Base-by-base conservation (phyloP, 2,888 invertebrate species). In the Netelia melanura region DNA sequence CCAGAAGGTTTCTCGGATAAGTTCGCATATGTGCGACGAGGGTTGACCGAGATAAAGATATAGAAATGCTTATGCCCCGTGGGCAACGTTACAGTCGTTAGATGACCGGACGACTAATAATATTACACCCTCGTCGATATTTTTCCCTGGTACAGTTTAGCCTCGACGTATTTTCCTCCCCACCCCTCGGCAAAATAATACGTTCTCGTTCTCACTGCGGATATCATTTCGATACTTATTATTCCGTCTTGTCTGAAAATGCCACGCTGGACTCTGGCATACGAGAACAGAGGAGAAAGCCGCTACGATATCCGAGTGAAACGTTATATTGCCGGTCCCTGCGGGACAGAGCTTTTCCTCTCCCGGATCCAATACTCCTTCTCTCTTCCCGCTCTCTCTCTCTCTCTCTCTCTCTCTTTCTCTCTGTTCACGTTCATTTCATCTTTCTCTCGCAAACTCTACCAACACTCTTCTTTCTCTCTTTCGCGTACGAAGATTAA, bases 321-420 rank as follows among this genome's bases (percentile, higher is more conserved):
- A 91, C 91, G 89, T 90, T 91, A 91, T 91, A 92, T 91, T 90
- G 91, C 87, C 82, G 71, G 89, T 90, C 90, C 91, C 91, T 87
- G 84, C 81, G 90, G 91, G 90, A 89, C 89, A 86, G 85, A 88
- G 76, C 80, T 84, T 58, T 48, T 86, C 87, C 86, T 89, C 83
- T 88, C 88, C 84, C 88, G 88, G 86, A 90, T 89, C 90, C 90
- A 89, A 91, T 91, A 90, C 89, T 86, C 85, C 62, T 71, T 30
- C 38, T 70, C 54, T 72, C 68, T 68, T 62, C 54, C 67, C 89
- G 83, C 52, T 70, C 68, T 43, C 23, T 56, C 64, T 58, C 54
- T 84, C 43, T 44, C 67, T 52, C 54, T 65, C 21, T 30, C 38
- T 70, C 54, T 72, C 68, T 68, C 62, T 68, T 43, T 61, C 74